A percentile compares a stretch with the other conserved stretches of the same genome.
These are phyloP conservation scores for Pungitius pungitius DNA, from an alignment of 2,113 vertebrate species.

Conservation along the genomic window DNA sequence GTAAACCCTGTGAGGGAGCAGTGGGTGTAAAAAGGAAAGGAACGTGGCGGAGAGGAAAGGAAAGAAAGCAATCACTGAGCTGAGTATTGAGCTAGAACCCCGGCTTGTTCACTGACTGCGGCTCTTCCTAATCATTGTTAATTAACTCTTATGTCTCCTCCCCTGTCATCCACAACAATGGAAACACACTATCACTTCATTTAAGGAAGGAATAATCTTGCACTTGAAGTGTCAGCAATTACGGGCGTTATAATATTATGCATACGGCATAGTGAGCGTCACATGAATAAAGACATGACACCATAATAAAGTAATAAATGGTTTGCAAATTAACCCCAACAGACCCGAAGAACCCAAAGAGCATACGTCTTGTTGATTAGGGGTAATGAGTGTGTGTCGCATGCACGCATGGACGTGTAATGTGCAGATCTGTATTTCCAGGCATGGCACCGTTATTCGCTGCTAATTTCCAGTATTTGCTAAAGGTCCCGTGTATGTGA, in stretches of 20 bases:
- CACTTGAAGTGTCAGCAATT: conserved; percentile 73
- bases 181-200: conserved; percentile 74
- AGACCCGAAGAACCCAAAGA: conserved; percentile 60
- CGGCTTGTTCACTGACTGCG: conserved; percentile 60
- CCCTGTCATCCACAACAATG: conserved; percentile 77
- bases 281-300: conserved; percentile 70
- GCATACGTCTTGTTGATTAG: conserved; percentile 58
- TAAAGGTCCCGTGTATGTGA: conserved; percentile 6
- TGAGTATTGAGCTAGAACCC: conserved; percentile 48
- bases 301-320: conserved; percentile 78
- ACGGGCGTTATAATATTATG: conserved; percentile 63
- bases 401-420: not conserved
- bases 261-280: conserved; percentile 58
- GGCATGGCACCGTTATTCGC: not conserved
- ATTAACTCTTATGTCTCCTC: conserved; percentile 77
- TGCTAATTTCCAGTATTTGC: conserved; percentile 28
- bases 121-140: conserved; percentile 70
- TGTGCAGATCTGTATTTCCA: conserved; percentile 6
- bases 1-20: conserved; percentile 19
- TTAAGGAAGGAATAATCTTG: conserved; percentile 75
- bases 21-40: conserved; percentile 31
- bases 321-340: conserved; percentile 75
- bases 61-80: conserved; percentile 62
- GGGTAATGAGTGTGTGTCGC: conserved; percentile 59
- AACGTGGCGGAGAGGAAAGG: conserved; percentile 47